These are phyloP conservation scores for Helobdella robusta DNA, from an alignment of 2,888 invertebrate species.

Conservation along the genomic window DNA sequence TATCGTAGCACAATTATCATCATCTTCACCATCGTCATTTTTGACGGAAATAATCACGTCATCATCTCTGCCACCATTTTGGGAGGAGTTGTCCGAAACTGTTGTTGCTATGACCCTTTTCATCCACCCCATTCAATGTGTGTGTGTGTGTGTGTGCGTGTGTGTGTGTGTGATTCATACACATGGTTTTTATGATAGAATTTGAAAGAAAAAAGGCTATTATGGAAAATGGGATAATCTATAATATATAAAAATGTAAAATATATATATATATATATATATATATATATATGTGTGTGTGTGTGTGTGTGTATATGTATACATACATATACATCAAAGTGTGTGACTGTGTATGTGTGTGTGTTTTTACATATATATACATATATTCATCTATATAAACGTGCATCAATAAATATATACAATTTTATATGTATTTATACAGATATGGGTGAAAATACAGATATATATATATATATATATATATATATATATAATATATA, in stretches of 20 bases:
- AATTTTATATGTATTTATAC: neutral
- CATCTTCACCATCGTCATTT: too few species aligned
- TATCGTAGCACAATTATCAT: too few species aligned
- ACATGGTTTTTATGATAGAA: too few species aligned
- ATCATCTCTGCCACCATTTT: too few species aligned
- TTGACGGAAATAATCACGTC: too few species aligned
- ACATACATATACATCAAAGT: neutral
- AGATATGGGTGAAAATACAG: neutral
- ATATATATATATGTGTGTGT: slow-evolving; percentile 7
- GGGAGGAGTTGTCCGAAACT: too few species aligned
- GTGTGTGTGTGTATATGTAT: slow-evolving; percentile 3
- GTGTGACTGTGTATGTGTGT: slow-evolving; percentile 5
- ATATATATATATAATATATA: neutral
- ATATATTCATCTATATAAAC: neutral
- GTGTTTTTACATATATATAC: neutral
- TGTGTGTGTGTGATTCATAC: too few species aligned
- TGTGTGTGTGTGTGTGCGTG: too few species aligned
- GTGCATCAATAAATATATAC: neutral
- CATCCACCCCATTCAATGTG: too few species aligned
- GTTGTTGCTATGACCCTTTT: too few species aligned
- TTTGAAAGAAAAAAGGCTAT: too few species aligned
- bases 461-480: slow-evolving; percentile 1
- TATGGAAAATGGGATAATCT: neutral
- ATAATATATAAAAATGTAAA: neutral
- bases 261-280: slow-evolving; percentile 16